Evolutionary conservation across 2,888 invertebrate species (phyloP).

Genomic region (Minunthozetes semirufus): DNA sequence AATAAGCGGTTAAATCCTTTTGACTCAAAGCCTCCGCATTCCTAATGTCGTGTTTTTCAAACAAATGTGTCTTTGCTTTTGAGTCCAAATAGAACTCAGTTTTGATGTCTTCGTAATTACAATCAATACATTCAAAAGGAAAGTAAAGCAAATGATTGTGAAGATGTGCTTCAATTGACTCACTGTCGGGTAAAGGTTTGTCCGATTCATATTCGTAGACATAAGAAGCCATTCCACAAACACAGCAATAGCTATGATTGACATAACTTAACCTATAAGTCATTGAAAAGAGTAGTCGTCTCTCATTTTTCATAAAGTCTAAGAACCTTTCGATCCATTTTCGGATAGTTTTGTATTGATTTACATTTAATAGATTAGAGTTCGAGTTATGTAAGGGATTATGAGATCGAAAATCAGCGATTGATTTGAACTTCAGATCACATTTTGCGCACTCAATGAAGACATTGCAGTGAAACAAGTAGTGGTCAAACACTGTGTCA

Average conservation of each 20-base stretch:
- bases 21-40: background rate
- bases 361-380: background rate
- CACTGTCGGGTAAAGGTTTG: background rate
- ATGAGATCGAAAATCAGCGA: background rate
- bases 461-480: background rate
- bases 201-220: background rate
- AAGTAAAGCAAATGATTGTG: background rate
- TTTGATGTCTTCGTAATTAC: conserved; percentile 14
- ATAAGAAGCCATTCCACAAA: background rate
- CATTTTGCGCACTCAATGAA: conserved; percentile 11
- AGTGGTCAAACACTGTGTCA: conserved; percentile 2
- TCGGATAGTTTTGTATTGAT: conserved; percentile 3
- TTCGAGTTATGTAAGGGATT: background rate
- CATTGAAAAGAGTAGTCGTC: background rate
- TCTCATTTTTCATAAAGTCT: background rate
- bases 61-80: background rate
- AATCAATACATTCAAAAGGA: conserved; percentile 22
- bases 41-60: background rate
- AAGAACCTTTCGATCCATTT: conserved; percentile 1
- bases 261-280: background rate
- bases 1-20: background rate
- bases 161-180: conserved; percentile 1
- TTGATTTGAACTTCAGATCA: background rate
- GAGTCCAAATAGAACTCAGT: conserved; percentile 10
- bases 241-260: background rate